These are phyloP conservation scores for Lophotriccus pileatus DNA, from an alignment of 2,797 vertebrate species.

Conservation along the genomic window DNA sequence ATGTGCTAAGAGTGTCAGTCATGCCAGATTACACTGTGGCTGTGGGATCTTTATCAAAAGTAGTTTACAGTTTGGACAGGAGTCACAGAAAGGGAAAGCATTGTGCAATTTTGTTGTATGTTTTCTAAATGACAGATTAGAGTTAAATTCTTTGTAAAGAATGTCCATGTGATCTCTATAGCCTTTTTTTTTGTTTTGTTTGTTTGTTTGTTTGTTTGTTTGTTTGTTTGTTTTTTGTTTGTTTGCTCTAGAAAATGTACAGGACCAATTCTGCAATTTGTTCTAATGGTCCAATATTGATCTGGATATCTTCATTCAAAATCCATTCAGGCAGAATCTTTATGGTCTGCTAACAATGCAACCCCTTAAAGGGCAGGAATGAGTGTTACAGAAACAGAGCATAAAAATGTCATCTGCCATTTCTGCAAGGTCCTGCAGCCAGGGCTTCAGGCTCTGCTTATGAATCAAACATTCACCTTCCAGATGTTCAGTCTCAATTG, in stretches of 20 bases:
- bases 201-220: not conserved
- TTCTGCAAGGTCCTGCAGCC: not conserved
- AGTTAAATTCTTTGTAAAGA: not conserved
- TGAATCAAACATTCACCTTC: not conserved
- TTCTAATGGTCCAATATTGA: not conserved
- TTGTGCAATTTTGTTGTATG: not conserved
- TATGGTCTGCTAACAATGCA: not conserved
- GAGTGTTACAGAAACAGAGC: not conserved
- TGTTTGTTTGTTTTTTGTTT: not conserved
- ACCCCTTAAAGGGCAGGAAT: not conserved
- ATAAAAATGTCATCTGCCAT: conserved; percentile 13
- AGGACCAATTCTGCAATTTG: not conserved
- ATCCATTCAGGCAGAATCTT: not conserved
- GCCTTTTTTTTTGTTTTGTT: not conserved
- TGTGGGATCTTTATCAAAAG: not conserved
- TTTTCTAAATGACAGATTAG: not conserved
- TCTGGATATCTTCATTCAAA: not conserved
- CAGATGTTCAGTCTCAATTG: not conserved
- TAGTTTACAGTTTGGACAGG: not conserved
- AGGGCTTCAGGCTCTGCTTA: not conserved
- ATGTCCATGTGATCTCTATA: not conserved
- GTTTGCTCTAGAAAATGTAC: not conserved
- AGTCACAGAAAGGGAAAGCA: not conserved
- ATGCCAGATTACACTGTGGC: not conserved
- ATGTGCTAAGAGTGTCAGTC: not conserved